Conservation (phyloP, 2,888 invertebrate species). For the Mayetiola destructor region DNA sequence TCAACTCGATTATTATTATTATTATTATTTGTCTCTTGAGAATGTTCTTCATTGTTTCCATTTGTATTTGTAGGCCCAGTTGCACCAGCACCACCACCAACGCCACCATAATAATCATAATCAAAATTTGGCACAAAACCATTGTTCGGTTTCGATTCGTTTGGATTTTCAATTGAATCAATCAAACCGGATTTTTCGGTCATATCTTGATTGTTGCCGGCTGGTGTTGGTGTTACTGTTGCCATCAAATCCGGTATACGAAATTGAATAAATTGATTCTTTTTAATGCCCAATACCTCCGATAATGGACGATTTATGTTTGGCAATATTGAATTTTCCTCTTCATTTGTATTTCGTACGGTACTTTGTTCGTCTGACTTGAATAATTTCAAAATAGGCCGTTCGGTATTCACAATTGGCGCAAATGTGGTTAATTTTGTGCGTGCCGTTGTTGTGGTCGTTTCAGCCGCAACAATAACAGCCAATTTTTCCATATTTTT, state of each 20-base stretch:
- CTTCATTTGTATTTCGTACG: constrained; percentile 16
- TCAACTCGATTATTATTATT: constrained; percentile 8
- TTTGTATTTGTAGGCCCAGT: constrained; percentile 26
- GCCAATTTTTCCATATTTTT: constrained; percentile 4
- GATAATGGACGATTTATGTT: constrained; percentile 35
- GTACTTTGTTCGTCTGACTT: neutral
- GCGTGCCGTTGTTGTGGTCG: constrained; percentile 5
- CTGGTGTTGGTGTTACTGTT: constrained; percentile 21
- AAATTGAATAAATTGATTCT: constrained; percentile 35
- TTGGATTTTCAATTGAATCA: neutral
- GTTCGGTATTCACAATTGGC: neutral
- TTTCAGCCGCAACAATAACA: constrained; percentile 2
- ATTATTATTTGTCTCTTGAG: constrained; percentile 16
- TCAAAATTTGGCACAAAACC: constrained; percentile 26
- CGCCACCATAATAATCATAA: constrained; percentile 27
- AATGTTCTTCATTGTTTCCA: constrained; percentile 14
- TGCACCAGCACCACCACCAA: constrained; percentile 28
- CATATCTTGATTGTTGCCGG: neutral
- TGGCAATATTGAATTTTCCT: constrained; percentile 31
- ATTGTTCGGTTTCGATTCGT: neutral
- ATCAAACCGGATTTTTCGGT: neutral
- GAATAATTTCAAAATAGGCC: neutral
- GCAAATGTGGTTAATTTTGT: neutral
- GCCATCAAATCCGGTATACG: constrained; percentile 29
- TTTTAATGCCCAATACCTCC: constrained; percentile 35